phyloP scores from a whole-genome alignment of 2,888 invertebrate genomes.

The Temnothorax rugatulus region DNA sequence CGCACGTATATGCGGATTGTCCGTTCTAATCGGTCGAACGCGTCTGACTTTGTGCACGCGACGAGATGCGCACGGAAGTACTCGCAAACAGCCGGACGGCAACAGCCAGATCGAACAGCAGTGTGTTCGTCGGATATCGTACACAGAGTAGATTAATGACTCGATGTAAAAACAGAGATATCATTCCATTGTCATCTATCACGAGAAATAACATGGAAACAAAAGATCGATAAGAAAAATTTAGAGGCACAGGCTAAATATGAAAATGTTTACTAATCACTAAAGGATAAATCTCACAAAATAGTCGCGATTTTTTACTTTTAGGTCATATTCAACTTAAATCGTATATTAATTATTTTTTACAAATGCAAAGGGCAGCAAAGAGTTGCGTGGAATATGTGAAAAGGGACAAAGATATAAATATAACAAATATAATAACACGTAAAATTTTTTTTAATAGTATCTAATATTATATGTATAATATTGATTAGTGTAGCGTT shows the following conservation, averaged over 20 bases:
- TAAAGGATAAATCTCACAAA: neutral
- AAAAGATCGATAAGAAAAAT: neutral
- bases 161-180: neutral
- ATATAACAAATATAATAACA: neutral
- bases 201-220: neutral
- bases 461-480: too few relatives aligned
- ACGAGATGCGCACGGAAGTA: conserved; percentile 1
- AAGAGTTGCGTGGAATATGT: neutral
- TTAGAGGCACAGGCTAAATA: neutral
- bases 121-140: neutral
- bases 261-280: neutral
- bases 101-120: neutral
- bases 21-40: conserved; percentile 39
- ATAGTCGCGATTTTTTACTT: neutral
- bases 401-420: neutral
- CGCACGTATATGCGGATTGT: conserved; percentile 20
- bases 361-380: neutral
- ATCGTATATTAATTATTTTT: neutral
- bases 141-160: conserved; percentile 1
- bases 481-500: neutral
- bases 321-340: neutral
- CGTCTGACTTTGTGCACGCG: conserved; percentile 33
- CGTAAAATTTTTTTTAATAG: neutral
- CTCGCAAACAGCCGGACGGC: conserved; percentile 13
- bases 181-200: neutral